Conservation (phyloP, 2,888 invertebrate genomes). For the Scaptomyza reducta region DNA sequence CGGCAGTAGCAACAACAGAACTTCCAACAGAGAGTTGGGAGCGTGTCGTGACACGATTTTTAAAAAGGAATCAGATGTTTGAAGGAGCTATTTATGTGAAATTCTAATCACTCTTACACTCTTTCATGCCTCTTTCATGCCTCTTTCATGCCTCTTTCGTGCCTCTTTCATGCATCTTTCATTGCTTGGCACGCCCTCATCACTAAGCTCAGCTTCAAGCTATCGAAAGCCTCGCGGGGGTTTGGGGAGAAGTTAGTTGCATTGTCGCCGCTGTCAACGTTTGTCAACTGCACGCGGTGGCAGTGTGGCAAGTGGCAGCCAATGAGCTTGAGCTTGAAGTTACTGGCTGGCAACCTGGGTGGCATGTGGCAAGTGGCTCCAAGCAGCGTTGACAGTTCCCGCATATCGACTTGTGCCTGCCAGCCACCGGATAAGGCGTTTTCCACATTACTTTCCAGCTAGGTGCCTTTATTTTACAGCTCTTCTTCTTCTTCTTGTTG, state of each 20-base stretch:
- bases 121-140: too few relatives aligned
- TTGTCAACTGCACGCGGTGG: constrained; percentile 67
- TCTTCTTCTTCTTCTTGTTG: constrained; percentile 19
- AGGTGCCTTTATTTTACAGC: constrained; percentile 26
- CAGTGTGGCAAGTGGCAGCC: constrained; percentile 18
- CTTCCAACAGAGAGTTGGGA: not conserved
- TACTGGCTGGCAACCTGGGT: constrained; percentile 45
- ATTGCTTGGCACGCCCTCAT: not conserved
- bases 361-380: constrained; percentile 9
- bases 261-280: constrained; percentile 78
- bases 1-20: constrained; percentile 4
- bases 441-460: constrained; percentile 67
- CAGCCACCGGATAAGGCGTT: constrained; percentile 76
- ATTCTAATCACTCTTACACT: too few relatives aligned
- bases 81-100: too few relatives aligned
- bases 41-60: constrained; percentile 9
- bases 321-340: constrained; percentile 28
- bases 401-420: constrained; percentile 30
- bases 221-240: not conserved
- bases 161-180: too few relatives aligned
- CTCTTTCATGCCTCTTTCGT: too few relatives aligned
- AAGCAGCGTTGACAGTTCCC: constrained; percentile 66
- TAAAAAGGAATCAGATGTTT: too few relatives aligned
- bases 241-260: constrained; percentile 23
- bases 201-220: not conserved